Evolutionary conservation across 30 jellyfish, hydroid and myxozoan species (phyloP).

Genomic region (Chrysaora quinquecirrha): DNA sequence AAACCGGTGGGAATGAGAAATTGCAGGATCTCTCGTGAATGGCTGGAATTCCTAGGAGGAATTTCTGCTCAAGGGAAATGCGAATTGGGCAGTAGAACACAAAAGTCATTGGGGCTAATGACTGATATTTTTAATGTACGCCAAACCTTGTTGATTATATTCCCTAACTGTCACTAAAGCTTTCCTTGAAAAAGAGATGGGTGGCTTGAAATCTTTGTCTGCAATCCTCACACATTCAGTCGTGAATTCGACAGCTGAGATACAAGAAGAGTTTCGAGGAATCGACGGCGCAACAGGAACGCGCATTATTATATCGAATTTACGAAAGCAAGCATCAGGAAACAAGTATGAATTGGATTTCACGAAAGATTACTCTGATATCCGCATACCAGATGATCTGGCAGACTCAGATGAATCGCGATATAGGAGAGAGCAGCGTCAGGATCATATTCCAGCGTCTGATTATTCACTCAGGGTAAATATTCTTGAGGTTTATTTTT

Average conservation of each 20-base stretch:
- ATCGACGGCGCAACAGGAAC: conserved; percentile 83
- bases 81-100: too few species aligned
- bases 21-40: too few species aligned
- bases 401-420: conserved; percentile 81
- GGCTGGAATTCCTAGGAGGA: too few species aligned
- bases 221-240: conserved; percentile 75
- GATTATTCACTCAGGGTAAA: conserved; percentile 96
- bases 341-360: conserved; percentile 74
- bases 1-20: too few species aligned
- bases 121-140: too few species aligned
- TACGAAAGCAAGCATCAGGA: conserved; percentile 63
- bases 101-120: too few species aligned
- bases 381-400: conserved; percentile 89
- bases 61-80: too few species aligned
- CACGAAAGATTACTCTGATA: conserved; percentile 66
- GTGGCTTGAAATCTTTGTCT: conserved; percentile 53
- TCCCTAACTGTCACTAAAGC: conserved; percentile 23
- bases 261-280: conserved; percentile 74
- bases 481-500: too few species aligned
- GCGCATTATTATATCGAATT: conserved; percentile 75
- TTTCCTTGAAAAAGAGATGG: conserved; percentile 51
- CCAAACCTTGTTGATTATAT: not conserved
- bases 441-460: conserved; percentile 95
- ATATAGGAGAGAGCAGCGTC: conserved; percentile 91
- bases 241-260: conserved; percentile 31